A percentile compares a stretch with the other conserved stretches of the same genome.
These are phyloP conservation scores for Takifugu rubripes DNA, from an alignment of 2,797 vertebrate species.

Conservation along the genomic window DNA sequence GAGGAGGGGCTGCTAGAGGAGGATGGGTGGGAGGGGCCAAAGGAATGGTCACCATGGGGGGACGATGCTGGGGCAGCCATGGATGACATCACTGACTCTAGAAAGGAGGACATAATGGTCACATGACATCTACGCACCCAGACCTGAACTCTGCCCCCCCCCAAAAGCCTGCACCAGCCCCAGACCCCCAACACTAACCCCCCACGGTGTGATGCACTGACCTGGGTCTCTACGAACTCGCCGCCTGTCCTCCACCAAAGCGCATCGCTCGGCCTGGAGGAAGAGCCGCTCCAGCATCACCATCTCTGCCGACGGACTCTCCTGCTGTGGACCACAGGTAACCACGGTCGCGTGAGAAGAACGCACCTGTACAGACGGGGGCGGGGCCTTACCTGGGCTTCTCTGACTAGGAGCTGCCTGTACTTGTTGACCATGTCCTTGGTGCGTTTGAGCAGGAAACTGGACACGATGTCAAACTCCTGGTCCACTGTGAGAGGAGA, in stretches of 20 bases:
- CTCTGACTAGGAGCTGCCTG: slow-evolving; percentile 77
- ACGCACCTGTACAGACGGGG: background rate
- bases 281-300: slow-evolving; percentile 84
- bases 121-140: no score
- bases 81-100: slow-evolving; percentile 72
- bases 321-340: slow-evolving; percentile 65
- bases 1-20: slow-evolving; percentile 65
- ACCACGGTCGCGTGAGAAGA: background rate
- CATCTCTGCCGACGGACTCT: slow-evolving; percentile 81
- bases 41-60: slow-evolving; percentile 32
- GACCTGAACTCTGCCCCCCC: no score
- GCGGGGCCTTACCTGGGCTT: slow-evolving; percentile 68
- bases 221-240: slow-evolving; percentile 76
- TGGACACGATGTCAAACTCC: slow-evolving; percentile 78
- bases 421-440: slow-evolving; percentile 85
- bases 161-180: no score
- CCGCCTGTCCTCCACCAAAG: slow-evolving; percentile 73
- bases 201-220: slow-evolving; percentile 46
- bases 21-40: slow-evolving; percentile 25
- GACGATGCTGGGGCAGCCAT: slow-evolving; percentile 60
- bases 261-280: slow-evolving; percentile 77
- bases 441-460: slow-evolving; percentile 78
- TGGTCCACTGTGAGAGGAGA: slow-evolving; percentile 71
- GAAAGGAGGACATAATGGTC: slow-evolving; percentile 4
- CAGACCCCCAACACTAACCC: background rate